Base-by-base conservation (phyloP, 2,797 vertebrate genomes). In the Darevskia nairensis region DNA sequence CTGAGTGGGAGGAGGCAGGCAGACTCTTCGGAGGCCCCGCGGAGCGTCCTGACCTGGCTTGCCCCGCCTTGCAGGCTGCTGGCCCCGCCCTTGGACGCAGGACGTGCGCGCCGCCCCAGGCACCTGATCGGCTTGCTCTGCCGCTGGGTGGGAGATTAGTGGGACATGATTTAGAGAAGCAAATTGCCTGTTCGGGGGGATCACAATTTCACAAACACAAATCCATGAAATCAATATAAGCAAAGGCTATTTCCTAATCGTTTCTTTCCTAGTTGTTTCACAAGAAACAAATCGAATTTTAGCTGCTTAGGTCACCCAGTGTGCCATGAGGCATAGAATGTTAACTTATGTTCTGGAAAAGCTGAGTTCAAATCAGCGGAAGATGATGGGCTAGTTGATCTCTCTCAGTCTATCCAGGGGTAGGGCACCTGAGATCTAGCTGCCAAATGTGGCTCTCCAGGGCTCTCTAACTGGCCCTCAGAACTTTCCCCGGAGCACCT, bases 81-180 rank as follows among this genome's bases (percentile, higher is more conserved):
- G 46, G 46, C 46, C 46, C 46, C 46, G 0, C 46, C 46, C 50
- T 11, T 50, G 50, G 50, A 11, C 11, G 3, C 50, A 50, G 50
- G 11, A 0, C 11, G 0, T 1, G 3, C 50, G 11, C 11, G 1
- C 11, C 50, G 13, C 50, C 11, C 50, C 50, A 50, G 50, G 11
- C 50, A 0, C 50, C 11, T 50, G 50, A 50, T 50, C 50, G 0
- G 3, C 50, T 55, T 55, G 50, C 50, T 55, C 50, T 3, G 13
- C 50, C 13, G 2, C 15, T n/a, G 64, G 81, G 41, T 55, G 6
- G 44, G 8, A 11, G 19, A 4, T 44, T 15, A 23, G 19, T 44
- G 44, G 23, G 17, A 32, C 10, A 11, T 10, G 23, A 71, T 71
- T 69, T 50, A 19, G 29, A 83, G n/a, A 9, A 46, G 8, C 41